Evolutionary conservation across 1,140 invertebrate species (phyloP), one percentile per base, ranked within the genome.

Genomic region (Branchinecta lindahli): DNA sequence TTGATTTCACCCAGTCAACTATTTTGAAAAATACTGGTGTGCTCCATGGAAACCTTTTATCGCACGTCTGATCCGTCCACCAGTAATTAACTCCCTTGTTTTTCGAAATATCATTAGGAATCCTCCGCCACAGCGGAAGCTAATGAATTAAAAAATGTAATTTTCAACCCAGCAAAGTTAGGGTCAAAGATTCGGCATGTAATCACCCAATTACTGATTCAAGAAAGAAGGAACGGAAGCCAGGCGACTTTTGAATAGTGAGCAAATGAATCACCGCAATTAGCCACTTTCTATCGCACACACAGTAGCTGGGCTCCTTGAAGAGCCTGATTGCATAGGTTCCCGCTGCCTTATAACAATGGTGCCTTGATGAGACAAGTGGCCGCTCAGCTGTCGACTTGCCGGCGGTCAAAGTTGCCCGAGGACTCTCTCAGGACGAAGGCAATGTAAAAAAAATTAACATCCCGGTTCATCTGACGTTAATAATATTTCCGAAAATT

Each of bases 281-380:
- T 61, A 61, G 18, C 52, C 52, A 61, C 52, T 61, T 61, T 61
- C 52, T 61, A 61, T 12, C 12, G 52, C 18, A 61, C 33, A 33
- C 52, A 61, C 52, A 61, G 52, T 61, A 61, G 52, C 52, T 20
- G 18, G 18, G 18, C 4, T 61, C 18, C 18, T 20, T 61, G 12
- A 61, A 61, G 52, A 15, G 12, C 18, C 18, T 61, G 52, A 61
- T 61, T 61, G 52, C 52, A 12, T 61, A 15, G 12, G 18, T 61
- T 61, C 52, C 52, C 52, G 52, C 52, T 61, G 52, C 52, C 52
- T 61, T 61, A 20, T 20, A 61, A 61, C 52, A 61, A 61, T 61
- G 18, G 52, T 20, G 18, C 12, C 12, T 61, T 61, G 52, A 61
- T 61, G 52, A 61, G 52, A 61, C 52, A 61, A 61, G 18, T 33